Base-by-base conservation (phyloP, 2,797 vertebrate genomes). In the Benthosema pterotum region DNA sequence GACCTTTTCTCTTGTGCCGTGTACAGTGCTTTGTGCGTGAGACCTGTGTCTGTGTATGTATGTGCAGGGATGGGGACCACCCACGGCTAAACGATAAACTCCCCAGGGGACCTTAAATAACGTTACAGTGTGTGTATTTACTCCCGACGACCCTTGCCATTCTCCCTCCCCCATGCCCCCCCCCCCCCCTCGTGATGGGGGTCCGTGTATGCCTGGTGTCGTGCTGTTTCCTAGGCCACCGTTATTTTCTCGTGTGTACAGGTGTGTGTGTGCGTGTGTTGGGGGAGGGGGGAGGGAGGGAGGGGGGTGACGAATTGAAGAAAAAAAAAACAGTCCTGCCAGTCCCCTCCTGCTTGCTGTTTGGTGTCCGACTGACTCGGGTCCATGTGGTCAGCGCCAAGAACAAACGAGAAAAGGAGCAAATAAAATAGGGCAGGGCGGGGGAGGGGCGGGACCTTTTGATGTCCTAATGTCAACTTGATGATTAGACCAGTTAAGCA, bases 161-260 rank as follows among this genome's bases (percentile, higher is more conserved):
- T n/a, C 92, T 92, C 74, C 80, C 77, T 93, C 93, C 38, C 8
- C 52, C 92, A n/a, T n/a, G n/a, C 73, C 80, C 77, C 93, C 93
- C 15, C 14, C 52, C 0, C 8, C 38, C 73, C 71, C 92, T 94
- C 67, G 77, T 87, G 80, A 93, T 91, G 91, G 95, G 32, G 95
- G 95, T 96, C 95, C 91, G 91, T 95, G 95, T 96, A 94, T 95
- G 95, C 95, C 96, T 95, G 96, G 92, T 98, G 95, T 98, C 94
- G 95, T 98, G 95, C 89, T 95, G 95, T 98, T 97, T 83, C 82
- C 94, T 95, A 90, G 94, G 95, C 98, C 96, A 96, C 94, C 93
- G 83, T 93, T 82, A 65, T 60, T 67, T 83, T 67, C 57, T 70
- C 84, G 90, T 91, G 95, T 98, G 96, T 98, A 98, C 96, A 97